Evolutionary conservation across 2,888 invertebrate species (phyloP).

Genomic region (Coelogynopora nodosa): DNA sequence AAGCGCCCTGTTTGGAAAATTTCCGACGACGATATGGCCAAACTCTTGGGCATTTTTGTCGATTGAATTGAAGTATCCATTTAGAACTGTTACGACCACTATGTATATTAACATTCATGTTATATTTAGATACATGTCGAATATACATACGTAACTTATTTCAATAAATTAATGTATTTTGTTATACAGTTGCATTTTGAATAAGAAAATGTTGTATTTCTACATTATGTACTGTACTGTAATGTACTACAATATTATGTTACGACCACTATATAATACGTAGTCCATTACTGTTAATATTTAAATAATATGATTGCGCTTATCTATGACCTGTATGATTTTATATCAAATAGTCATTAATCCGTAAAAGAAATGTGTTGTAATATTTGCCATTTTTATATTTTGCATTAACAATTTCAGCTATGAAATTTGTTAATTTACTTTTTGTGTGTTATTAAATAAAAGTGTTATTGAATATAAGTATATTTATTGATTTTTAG

Average conservation of each 20-base stretch:
- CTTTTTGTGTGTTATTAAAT: neutral
- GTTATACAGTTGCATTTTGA: neutral
- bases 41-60: too few species aligned
- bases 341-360: neutral
- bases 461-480: neutral
- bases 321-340: neutral
- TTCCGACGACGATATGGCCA: too few species aligned
- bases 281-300: neutral
- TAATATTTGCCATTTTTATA: neutral
- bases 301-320: neutral
- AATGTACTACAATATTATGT: neutral
- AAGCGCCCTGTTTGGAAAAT: too few species aligned
- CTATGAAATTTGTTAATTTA: neutral
- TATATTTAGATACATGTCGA: too few species aligned
- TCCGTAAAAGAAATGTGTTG: neutral
- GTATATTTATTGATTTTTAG: neutral
- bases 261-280: neutral
- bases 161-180: neutral
- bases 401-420: neutral
- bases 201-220: neutral
- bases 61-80: too few species aligned
- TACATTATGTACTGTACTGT: neutral
- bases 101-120: too few species aligned
- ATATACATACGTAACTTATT: neutral
- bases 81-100: too few species aligned